Evolutionary conservation across 2,888 invertebrate species (phyloP).

Genomic region (Tiliacea aurago): DNA sequence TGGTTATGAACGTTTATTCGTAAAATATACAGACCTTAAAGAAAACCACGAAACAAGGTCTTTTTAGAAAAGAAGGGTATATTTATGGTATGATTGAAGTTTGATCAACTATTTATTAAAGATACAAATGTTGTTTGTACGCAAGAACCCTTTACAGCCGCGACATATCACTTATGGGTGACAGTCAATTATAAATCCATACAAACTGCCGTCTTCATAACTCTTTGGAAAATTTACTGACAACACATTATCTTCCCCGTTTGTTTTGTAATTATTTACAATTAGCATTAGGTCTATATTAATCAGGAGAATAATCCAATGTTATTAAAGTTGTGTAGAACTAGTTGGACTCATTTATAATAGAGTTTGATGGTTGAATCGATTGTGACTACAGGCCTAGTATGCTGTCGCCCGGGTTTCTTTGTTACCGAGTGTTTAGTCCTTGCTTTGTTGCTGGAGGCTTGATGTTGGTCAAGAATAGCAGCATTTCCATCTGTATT

Average conservation of each 20-base stretch:
- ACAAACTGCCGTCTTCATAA: conserved; percentile 70
- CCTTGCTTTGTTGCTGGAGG: conserved; percentile 51
- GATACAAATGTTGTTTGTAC: conserved; percentile 48
- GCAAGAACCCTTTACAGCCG: conserved; percentile 67
- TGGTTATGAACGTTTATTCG: conserved; percentile 16
- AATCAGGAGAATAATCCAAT: conserved; percentile 82
- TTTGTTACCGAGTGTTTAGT: conserved; percentile 47
- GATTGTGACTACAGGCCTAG: conserved; percentile 82
- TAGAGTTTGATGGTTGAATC: conserved; percentile 71
- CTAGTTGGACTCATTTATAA: conserved; percentile 78
- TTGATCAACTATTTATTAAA: conserved; percentile 18
- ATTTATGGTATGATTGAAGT: conserved; percentile 1
- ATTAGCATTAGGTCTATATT: conserved; percentile 80
- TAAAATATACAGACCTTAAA: conserved; percentile 10
- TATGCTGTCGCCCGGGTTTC: conserved; percentile 69
- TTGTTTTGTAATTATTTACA: conserved; percentile 84
- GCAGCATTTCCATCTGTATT: conserved; percentile 1
- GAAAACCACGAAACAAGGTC: conserved; percentile 4
- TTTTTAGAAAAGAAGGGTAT: conserved; percentile 9
- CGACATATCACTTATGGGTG: conserved; percentile 86
- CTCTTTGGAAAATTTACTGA: conserved; percentile 69
- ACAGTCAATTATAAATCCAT: conserved; percentile 84
- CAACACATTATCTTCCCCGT: conserved; percentile 78
- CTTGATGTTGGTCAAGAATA: conserved; percentile 23
- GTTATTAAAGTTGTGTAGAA: conserved; percentile 86